A percentile compares a stretch with the other conserved stretches of the same genome.
Evolutionary conservation across 2,888 invertebrate species (phyloP).

Genomic region (Parnassius apollo): DNA sequence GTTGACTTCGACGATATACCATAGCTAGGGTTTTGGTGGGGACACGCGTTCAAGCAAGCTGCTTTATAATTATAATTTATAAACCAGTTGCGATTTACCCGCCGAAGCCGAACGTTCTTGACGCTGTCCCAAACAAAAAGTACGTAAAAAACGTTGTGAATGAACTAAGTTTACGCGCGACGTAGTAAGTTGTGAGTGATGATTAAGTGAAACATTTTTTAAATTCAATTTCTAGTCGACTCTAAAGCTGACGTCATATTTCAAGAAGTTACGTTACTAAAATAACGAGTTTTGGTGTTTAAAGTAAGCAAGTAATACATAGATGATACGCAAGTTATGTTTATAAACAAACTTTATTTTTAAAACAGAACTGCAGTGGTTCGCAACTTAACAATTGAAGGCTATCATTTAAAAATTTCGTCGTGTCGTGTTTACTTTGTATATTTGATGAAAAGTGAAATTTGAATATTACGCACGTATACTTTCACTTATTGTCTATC

Average conservation of each 20-base stretch:
- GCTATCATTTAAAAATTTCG: not conserved
- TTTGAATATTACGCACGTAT: conserved; percentile 32
- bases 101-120: conserved; percentile 45
- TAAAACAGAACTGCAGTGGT: not conserved
- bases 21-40: conserved; percentile 47
- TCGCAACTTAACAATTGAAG: not conserved
- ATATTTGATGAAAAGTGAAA: conserved; percentile 20
- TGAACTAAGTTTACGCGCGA: conserved; percentile 45
- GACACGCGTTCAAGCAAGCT: conserved; percentile 37
- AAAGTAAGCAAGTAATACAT: too few species aligned
- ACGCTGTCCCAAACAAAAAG: conserved; percentile 35
- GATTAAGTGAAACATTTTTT: conserved; percentile 61
- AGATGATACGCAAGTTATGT: not conserved
- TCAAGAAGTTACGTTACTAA: not conserved
- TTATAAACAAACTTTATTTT: conserved; percentile 9
- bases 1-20: conserved; percentile 46
- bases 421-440: not conserved
- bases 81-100: conserved; percentile 59
- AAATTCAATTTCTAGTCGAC: conserved; percentile 2
- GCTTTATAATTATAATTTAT: conserved; percentile 24
- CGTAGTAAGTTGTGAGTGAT: conserved; percentile 51
- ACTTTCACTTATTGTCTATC: conserved; percentile 61
- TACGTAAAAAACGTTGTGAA: conserved; percentile 40
- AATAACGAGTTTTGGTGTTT: not conserved
- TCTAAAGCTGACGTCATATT: conserved; percentile 3